These are phyloP conservation scores for Pteropus rufus DNA, from an alignment of 2,797 vertebrate species.

Conservation along the genomic window DNA sequence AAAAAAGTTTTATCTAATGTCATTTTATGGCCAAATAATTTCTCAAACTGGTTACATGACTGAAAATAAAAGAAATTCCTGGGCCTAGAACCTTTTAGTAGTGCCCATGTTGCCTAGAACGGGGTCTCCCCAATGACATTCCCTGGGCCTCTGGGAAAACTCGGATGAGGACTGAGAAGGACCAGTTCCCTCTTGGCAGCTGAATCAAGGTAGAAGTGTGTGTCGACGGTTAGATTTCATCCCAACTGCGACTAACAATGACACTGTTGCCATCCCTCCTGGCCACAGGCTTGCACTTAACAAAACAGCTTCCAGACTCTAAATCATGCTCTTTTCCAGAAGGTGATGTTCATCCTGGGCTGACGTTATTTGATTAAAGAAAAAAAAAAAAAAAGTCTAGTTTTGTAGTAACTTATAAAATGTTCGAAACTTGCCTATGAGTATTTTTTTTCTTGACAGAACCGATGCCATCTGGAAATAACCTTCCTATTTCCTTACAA, in stretches of 20 bases:
- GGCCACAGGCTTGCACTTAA: background rate
- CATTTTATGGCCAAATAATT: background rate
- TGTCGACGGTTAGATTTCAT: background rate
- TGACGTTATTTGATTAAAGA: background rate
- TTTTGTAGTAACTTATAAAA: background rate
- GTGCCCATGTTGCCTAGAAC: accelerated
- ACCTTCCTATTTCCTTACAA: background rate
- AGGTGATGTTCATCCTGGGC: background rate
- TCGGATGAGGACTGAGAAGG: background rate
- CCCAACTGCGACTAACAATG: background rate
- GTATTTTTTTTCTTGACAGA: background rate
- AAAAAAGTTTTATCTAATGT: background rate
- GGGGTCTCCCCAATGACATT: background rate
- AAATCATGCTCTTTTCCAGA: background rate
- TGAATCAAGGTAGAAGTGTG: background rate
- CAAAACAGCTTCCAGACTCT: background rate
- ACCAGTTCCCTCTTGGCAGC: background rate
- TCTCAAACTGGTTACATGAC: background rate
- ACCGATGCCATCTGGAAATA: background rate
- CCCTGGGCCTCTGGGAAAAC: background rate
- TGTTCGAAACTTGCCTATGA: background rate
- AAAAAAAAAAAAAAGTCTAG: background rate
- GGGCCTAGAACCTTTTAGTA: background rate
- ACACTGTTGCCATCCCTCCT: background rate
- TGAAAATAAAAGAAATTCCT: background rate